Percentiles rank a stretch among this genome's conserved stretches.
These are phyloP conservation scores for Hirtodrosophila cameraria DNA, from an alignment of 2,888 invertebrate genomes.

Conservation along the genomic window DNA sequence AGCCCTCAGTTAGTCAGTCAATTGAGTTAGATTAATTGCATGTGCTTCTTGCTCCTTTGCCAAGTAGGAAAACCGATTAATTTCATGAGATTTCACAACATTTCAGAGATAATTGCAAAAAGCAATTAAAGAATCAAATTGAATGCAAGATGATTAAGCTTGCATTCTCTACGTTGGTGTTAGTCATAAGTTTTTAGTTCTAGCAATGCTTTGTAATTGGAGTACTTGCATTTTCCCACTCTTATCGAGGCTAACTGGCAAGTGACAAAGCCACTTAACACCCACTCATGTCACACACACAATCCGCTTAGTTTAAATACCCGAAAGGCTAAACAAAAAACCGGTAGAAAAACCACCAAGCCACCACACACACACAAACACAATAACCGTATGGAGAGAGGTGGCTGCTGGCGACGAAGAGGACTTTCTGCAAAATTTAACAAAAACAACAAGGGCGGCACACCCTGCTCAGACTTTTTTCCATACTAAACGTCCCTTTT, in stretches of 20 bases:
- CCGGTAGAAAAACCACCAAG: constrained; percentile 63
- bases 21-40: constrained; percentile 77
- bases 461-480: constrained; percentile 55
- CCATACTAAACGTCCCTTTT: constrained; percentile 73
- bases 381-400: constrained; percentile 27
- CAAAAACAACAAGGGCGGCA: constrained; percentile 77
- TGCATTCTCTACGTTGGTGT: background rate
- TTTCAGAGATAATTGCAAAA: constrained; percentile 56
- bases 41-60: constrained; percentile 14
- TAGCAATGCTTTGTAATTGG: constrained; percentile 8
- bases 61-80: constrained; percentile 72
- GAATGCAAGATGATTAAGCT: constrained; percentile 38
- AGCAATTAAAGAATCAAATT: constrained; percentile 62
- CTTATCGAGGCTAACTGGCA: constrained; percentile 48
- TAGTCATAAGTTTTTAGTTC: background rate
- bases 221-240: constrained; percentile 47
- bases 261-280: constrained; percentile 82
- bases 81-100: constrained; percentile 75
- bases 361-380: constrained; percentile 46
- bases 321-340: constrained; percentile 73
- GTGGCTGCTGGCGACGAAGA: constrained; percentile 35
- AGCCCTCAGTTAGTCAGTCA: constrained; percentile 58
- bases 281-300: constrained; percentile 78
- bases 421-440: constrained; percentile 81
- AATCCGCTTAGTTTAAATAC: constrained; percentile 80